Evolutionary conservation across 2,113 vertebrate genomes (phyloP).

Genomic region (Struthio camelus): DNA sequence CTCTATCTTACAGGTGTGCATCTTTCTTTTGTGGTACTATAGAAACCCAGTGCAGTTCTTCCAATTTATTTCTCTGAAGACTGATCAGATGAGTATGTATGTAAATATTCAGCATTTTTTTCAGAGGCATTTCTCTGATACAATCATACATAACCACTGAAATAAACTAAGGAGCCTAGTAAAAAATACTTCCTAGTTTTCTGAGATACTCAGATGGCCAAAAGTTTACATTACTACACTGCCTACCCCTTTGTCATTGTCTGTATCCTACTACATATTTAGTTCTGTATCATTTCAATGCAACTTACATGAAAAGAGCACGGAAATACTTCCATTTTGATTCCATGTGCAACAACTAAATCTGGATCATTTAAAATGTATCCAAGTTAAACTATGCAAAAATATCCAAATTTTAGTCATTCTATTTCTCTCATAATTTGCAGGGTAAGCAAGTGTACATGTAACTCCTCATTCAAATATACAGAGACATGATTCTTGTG

Average conservation of each 20-base stretch:
- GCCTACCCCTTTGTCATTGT: background rate
- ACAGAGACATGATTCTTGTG: rapidly evolving
- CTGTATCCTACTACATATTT: background rate
- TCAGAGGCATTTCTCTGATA: background rate
- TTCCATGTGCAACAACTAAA: background rate
- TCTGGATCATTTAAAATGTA: background rate
- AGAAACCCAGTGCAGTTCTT: background rate
- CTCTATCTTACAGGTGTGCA: background rate
- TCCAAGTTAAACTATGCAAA: background rate
- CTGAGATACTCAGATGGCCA: background rate
- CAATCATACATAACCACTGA: background rate
- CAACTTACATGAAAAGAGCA: background rate
- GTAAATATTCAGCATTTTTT: background rate
- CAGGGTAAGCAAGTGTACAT: background rate
- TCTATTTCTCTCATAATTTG: background rate
- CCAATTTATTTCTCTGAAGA: background rate
- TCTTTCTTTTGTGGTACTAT: background rate
- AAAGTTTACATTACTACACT: background rate
- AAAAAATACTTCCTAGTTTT: background rate
- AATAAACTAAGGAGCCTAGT: background rate
- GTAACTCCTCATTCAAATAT: background rate
- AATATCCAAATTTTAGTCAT: background rate
- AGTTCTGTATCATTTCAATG: background rate
- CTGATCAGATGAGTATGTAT: background rate
- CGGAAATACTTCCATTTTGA: background rate